Conservation (phyloP, 2,888 invertebrate species). For the Campoplex nolae region DNA sequence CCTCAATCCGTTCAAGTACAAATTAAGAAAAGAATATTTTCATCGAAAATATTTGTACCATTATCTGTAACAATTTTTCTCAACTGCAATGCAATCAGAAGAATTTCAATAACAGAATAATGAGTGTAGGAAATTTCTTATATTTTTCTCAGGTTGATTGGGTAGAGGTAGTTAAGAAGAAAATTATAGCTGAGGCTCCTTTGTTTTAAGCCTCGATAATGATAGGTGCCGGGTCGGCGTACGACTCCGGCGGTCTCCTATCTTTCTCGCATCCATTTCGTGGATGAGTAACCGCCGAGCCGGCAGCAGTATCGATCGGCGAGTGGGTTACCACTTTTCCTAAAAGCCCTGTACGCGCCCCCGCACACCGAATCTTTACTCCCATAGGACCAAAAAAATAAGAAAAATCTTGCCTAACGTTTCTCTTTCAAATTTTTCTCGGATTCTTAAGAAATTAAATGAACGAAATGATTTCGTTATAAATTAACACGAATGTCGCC, state of each 20-base stretch:
- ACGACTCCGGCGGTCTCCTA: conserved; percentile 13
- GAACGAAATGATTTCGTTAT: background rate
- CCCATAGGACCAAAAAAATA: background rate
- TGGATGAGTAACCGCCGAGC: conserved; percentile 32
- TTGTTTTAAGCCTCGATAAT: conserved; percentile 1
- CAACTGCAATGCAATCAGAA: background rate
- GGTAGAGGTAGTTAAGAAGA: background rate
- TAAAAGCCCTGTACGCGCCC: background rate
- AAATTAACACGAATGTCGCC: background rate
- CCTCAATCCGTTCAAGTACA: too few species aligned
- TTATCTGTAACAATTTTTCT: background rate
- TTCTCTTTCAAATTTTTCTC: too few species aligned
- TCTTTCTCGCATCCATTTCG: conserved; percentile 27
- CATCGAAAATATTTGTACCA: background rate
- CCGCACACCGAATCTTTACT: conserved; percentile 12
- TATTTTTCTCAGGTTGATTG: background rate
- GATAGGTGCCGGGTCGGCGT: background rate
- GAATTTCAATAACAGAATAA: background rate
- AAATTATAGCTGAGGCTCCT: background rate
- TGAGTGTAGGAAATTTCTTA: background rate
- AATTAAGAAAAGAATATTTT: background rate
- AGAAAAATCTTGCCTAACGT: background rate
- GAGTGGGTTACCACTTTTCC: conserved; percentile 23
- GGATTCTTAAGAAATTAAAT: background rate
- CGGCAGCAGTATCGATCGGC: conserved; percentile 39